These are phyloP conservation scores for Scolopax rusticola DNA, from an alignment of 2,797 vertebrate genomes.

Conservation along the genomic window DNA sequence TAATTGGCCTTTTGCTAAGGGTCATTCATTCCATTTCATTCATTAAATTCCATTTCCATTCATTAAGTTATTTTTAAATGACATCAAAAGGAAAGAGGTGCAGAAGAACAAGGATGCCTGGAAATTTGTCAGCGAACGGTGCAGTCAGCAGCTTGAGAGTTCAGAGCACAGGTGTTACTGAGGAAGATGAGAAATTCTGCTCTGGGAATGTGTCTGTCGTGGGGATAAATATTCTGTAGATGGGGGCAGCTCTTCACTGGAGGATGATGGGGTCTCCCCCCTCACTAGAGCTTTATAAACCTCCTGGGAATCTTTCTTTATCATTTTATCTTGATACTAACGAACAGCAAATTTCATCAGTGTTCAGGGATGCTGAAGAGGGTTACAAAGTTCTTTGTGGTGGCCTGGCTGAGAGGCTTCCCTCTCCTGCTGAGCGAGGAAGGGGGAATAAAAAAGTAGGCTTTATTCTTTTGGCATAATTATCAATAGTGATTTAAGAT, in stretches of 20 bases:
- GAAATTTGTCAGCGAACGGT: background rate
- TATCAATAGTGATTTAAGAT: background rate
- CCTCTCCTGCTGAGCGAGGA: rapidly evolving
- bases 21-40: no score
- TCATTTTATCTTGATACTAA: background rate
- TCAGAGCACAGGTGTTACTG: background rate
- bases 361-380: background rate
- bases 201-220: background rate
- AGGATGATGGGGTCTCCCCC: background rate
- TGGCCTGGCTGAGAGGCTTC: rapidly evolving
- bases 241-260: background rate
- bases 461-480: background rate
- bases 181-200: background rate
- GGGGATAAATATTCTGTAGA: background rate
- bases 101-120: background rate
- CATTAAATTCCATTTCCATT: no score
- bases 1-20: no score
- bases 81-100: background rate
- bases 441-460: background rate
- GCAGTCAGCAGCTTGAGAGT: background rate
- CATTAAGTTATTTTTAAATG: background rate
- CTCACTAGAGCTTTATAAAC: background rate
- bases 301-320: background rate
- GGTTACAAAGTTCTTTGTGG: background rate
- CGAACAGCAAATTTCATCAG: background rate